Percentiles rank a stretch among this genome's conserved stretches.
Conservation (phyloP, 2,797 vertebrate species). For the Tarsius wallacei region DNA sequence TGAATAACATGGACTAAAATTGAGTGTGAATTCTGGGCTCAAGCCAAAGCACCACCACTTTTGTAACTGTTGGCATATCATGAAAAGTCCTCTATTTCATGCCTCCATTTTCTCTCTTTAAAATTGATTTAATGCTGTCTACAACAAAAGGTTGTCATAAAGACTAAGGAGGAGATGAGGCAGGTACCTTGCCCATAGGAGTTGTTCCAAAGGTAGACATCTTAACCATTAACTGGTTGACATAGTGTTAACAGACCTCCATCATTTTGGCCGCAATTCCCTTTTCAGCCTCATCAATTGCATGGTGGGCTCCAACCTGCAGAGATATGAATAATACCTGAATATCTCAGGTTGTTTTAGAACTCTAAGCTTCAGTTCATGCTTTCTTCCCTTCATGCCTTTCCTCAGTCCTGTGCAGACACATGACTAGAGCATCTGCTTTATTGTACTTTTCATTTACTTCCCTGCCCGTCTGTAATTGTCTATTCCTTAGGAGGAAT, state of each 20-base stretch:
- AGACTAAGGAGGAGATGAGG: neutral
- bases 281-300: neutral
- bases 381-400: neutral
- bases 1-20: neutral
- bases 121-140: neutral
- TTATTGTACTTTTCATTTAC: neutral
- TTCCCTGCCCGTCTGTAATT: no score
- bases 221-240: neutral
- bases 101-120: neutral
- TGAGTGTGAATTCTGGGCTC: neutral
- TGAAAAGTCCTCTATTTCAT: neutral
- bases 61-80: neutral
- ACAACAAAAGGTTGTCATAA: neutral
- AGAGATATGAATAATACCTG: neutral
- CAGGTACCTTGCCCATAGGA: neutral
- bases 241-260: neutral
- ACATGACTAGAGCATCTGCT: neutral
- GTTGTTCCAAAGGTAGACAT: neutral
- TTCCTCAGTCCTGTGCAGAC: neutral
- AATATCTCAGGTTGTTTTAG: neutral
- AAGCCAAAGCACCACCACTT: neutral
- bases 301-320: neutral
- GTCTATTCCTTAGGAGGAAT: neutral
- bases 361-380: no score
- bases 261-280: neutral